These are phyloP conservation scores for Agonopterix subpropinquella DNA, from an alignment of 2,888 invertebrate genomes.

Conservation along the genomic window DNA sequence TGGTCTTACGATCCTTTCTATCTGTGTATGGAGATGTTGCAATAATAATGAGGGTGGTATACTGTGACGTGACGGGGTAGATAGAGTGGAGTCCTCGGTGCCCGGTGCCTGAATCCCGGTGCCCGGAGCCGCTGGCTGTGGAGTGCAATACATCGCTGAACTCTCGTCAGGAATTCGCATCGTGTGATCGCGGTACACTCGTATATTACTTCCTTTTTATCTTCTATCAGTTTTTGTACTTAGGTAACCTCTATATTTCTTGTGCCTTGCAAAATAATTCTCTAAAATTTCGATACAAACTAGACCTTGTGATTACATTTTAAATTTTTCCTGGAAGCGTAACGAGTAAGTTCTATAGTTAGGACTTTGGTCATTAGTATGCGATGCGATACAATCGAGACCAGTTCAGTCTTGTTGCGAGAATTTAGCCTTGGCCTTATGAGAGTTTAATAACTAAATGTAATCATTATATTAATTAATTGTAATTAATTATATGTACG, in stretches of 20 bases:
- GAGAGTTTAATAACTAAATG: conserved; percentile 71
- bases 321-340: conserved; percentile 10
- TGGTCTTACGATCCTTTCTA: conserved; percentile 64
- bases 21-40: conserved; percentile 52
- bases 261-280: conserved; percentile 55
- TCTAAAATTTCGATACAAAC: conserved; percentile 15
- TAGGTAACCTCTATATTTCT: conserved; percentile 54
- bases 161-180: conserved; percentile 36
- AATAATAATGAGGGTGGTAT: conserved; percentile 37
- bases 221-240: conserved; percentile 17
- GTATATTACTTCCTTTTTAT: conserved; percentile 14
- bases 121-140: conserved; percentile 23
- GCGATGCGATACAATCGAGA: conserved; percentile 58
- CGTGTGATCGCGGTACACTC: conserved; percentile 9
- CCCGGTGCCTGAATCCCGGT: no score
- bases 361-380: conserved; percentile 28
- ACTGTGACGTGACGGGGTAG: conserved; percentile 29
- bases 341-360: background rate
- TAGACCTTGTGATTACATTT: conserved; percentile 12
- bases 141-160: conserved; percentile 42
- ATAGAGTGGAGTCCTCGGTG: conserved; percentile 30
- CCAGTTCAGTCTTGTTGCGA: conserved; percentile 70
- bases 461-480: conserved; percentile 52
- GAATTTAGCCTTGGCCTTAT: conserved; percentile 77
- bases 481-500: conserved; percentile 45